phyloP scores from a whole-genome alignment of 2,888 invertebrate species.

The Microctonus hyperodae region DNA sequence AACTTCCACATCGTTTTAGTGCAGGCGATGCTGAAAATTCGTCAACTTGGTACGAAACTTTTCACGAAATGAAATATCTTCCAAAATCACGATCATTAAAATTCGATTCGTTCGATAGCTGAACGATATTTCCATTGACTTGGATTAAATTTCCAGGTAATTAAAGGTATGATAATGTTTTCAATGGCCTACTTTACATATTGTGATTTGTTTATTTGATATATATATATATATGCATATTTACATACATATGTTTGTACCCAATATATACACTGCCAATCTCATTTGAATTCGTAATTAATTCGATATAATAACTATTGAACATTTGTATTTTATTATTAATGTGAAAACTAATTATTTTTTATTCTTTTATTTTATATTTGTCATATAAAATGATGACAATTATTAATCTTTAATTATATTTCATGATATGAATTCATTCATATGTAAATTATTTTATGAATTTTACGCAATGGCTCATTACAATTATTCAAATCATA shows the following conservation, averaged over 20 bases:
- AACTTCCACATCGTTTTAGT: constrained; percentile 69
- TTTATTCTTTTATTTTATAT: background rate
- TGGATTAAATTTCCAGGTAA: background rate
- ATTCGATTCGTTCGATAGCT: constrained; percentile 65
- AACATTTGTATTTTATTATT: background rate
- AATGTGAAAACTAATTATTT: background rate
- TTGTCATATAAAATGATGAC: background rate
- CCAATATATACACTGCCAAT: background rate
- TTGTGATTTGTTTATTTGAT: background rate
- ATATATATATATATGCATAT: background rate
- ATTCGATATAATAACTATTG: background rate
- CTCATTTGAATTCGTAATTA: background rate
- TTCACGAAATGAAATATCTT: constrained; percentile 67
- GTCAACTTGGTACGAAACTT: constrained; percentile 64
- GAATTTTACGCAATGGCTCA: background rate
- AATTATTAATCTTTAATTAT: background rate
- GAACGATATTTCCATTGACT: constrained; percentile 41
- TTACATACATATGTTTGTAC: background rate
- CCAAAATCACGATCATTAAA: constrained; percentile 74
- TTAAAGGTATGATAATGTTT: background rate
- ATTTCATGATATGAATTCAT: background rate
- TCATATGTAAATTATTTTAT: background rate
- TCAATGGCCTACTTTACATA: background rate
- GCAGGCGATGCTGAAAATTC: constrained; percentile 74
- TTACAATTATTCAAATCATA: background rate